phyloP scores from a whole-genome alignment of 1,140 invertebrate genomes.

The Meteorus sp. region DNA sequence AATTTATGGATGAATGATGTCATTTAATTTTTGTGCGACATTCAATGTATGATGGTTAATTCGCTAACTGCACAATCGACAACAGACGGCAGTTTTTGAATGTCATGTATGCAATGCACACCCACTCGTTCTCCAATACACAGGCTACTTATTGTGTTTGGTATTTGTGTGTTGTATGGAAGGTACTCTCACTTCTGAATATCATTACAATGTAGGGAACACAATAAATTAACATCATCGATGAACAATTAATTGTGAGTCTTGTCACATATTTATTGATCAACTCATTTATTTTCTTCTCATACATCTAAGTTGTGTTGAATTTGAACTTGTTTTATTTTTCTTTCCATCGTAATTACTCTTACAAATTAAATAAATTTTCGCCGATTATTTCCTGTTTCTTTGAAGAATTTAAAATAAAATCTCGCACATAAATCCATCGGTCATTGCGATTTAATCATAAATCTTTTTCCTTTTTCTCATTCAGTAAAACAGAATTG shows the following conservation, averaged over 20 bases:
- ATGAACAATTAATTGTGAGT: constrained; percentile 26
- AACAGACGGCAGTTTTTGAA: constrained; percentile 25
- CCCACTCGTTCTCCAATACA: constrained; percentile 34
- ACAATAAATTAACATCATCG: constrained; percentile 24
- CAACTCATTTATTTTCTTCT: constrained; percentile 12
- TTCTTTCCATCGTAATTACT: too few relatives aligned
- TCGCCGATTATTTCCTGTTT: too few relatives aligned
- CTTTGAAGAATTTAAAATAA: too few relatives aligned
- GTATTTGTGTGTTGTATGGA: not conserved
- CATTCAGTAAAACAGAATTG: too few relatives aligned
- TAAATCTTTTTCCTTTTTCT: not conserved
- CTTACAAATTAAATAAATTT: too few relatives aligned
- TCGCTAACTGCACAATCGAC: not conserved
- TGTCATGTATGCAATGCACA: constrained; percentile 42
- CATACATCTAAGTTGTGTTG: constrained; percentile 10
- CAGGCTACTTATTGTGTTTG: not conserved
- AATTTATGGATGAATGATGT: not conserved
- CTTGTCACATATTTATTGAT: constrained; percentile 23
- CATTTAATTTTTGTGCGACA: not conserved
- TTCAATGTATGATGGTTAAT: not conserved
- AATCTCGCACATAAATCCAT: too few relatives aligned
- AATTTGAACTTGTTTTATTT: not conserved
- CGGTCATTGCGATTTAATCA: too few relatives aligned
- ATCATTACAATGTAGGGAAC: constrained; percentile 16
- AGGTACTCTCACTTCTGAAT: constrained; percentile 15